These are phyloP conservation scores for Gobio gobio DNA, from an alignment of 2,113 vertebrate species.

Conservation along the genomic window DNA sequence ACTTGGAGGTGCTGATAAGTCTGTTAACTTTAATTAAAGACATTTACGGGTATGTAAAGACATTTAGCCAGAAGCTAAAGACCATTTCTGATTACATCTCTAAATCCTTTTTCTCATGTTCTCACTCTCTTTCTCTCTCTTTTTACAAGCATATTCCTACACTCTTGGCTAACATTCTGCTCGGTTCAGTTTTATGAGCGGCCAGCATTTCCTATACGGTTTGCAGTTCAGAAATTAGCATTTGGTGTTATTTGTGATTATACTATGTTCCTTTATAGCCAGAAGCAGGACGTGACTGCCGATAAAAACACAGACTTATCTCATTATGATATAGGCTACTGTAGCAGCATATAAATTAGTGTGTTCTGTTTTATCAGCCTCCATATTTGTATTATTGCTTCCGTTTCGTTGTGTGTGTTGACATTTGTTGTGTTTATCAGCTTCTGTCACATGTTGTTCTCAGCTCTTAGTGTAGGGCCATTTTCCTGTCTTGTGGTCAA, in stretches of 20 bases:
- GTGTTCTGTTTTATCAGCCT: slow-evolving; percentile 1
- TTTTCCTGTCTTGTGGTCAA: slow-evolving; percentile 4
- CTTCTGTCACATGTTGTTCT: slow-evolving; percentile 28
- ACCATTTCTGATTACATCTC: slow-evolving; percentile 69
- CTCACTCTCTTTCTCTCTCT: slow-evolving; percentile 48
- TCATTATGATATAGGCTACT: neutral
- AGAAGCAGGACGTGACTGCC: neutral
- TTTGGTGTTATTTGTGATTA: neutral
- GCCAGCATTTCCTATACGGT: too few species aligned
- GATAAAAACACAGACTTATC: neutral
- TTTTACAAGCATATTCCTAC: neutral
- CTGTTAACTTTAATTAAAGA: slow-evolving; percentile 82
- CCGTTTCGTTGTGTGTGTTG: neutral
- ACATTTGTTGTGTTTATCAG: slow-evolving; percentile 14
- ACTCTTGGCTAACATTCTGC: neutral
- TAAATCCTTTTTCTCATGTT: slow-evolving; percentile 56
- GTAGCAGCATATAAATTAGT: neutral
- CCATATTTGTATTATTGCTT: slow-evolving; percentile 11
- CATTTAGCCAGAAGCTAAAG: slow-evolving; percentile 70
- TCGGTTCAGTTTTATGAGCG: neutral
- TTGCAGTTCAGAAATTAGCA: neutral
- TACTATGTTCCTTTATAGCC: neutral
- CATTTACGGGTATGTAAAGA: slow-evolving; percentile 77
- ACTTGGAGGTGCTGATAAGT: slow-evolving; percentile 77
- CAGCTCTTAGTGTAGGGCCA: neutral